Evolutionary conservation across 1,140 invertebrate genomes (phyloP), one percentile per base, ranked within the genome.

Genomic region (Pachypsylla venusta): DNA sequence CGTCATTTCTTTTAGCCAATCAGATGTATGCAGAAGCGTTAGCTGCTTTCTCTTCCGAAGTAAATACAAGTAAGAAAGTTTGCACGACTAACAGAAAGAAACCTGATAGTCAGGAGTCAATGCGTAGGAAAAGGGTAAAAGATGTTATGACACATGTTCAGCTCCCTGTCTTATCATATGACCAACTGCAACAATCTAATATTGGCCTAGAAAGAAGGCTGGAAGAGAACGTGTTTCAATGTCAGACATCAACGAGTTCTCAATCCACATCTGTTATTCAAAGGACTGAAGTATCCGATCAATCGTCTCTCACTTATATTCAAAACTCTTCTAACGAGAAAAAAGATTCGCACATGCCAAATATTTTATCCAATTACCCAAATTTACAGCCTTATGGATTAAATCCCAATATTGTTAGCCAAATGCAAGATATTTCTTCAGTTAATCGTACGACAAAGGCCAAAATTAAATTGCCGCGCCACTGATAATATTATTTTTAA

Each of bases 201-300:
- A 48, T 19, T 19, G 42, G 42, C 16, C 16, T 48, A 48, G 42
- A 48, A 22, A 48, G 42, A 48, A 48, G 42, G n/a, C 22, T 48
- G 22, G 42, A 48, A 48, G 42, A 48, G 22, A 48, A 48, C 22
- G 42, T 48, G 42, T 48, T 48, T 48, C 42, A 48, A 48, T 48
- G 22, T 22, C 42, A 19, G 16, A 48, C 7, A 19, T 48, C 42
- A 7, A 19, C 42, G 7, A 48, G 4, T 10, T 5, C 42, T 19
- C n/a, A n/a, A 5, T 48, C 42, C 5, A 48, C 42, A 19, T 48
- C 42, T 48, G 42, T 48, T 22, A 48, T 48, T 48, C 42, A 48
- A 22, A 48, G 42, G 16, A 48, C 42, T n/a, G 42, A 48, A 22
- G 42, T 48, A n/a, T 48, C 42, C 5, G 42, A 48, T 22, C 42